These are phyloP conservation scores for Pungitius pungitius DNA, from an alignment of 2,113 vertebrate genomes.

Conservation along the genomic window DNA sequence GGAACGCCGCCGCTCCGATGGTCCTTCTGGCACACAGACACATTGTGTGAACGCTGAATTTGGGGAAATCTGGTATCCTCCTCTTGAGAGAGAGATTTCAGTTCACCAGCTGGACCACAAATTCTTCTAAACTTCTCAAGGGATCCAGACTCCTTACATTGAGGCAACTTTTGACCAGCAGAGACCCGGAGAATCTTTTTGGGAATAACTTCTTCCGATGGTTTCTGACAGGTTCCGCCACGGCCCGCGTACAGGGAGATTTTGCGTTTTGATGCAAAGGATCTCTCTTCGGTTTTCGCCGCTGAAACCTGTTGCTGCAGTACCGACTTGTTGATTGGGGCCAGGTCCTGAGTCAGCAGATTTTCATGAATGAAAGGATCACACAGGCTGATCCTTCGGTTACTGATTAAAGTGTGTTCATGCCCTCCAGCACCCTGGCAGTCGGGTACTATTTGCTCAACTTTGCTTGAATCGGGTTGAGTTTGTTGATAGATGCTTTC, in stretches of 20 bases:
- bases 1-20: not conserved
- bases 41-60: not conserved
- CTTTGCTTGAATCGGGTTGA: slow-evolving; percentile 39
- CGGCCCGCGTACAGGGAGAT: slow-evolving; percentile 41
- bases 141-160: slow-evolving; percentile 80
- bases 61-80: not conserved
- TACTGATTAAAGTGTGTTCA: slow-evolving; percentile 46
- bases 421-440: slow-evolving; percentile 21
- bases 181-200: slow-evolving; percentile 60
- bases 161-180: slow-evolving; percentile 69
- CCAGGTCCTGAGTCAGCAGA: slow-evolving; percentile 15
- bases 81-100: slow-evolving; percentile 13
- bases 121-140: slow-evolving; percentile 90
- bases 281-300: slow-evolving; percentile 21
- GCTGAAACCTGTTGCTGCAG: slow-evolving; percentile 10
- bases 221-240: slow-evolving; percentile 1
- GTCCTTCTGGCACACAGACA: slow-evolving; percentile 5
- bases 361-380: slow-evolving; percentile 70
- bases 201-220: not conserved
- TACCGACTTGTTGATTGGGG: not conserved
- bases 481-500: not conserved
- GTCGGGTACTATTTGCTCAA: slow-evolving; percentile 54
- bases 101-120: slow-evolving; percentile 74
- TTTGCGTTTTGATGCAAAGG: slow-evolving; percentile 59
- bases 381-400: slow-evolving; percentile 61